Evolutionary conservation across 2,113 vertebrate genomes (phyloP), one percentile per base, ranked within the genome.

Genomic region (Gadus macrocephalus): DNA sequence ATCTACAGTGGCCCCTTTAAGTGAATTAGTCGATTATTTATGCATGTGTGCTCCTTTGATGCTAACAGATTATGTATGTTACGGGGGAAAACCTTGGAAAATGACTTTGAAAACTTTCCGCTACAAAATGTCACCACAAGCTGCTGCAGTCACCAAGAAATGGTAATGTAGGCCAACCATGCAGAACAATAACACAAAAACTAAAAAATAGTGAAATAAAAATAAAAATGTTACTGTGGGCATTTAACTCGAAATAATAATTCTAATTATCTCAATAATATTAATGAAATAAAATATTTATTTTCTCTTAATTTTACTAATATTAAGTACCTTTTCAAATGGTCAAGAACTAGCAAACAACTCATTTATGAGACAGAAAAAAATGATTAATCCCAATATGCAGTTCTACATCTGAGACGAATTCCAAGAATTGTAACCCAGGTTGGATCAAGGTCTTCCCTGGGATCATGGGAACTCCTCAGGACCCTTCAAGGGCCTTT

Each of bases 391-490:
- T 49, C 42, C 8, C 42, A 49, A 49, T 49, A 14, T 49, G 42
- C 2, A 49, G 2, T 49, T 49, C 42, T 49, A 12, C 42, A 49
- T 49, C 11, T 12, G 42, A 49, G 42, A 49, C 11, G 8, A 49
- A 49, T 14, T 49, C 42, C 42, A 14, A 49, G 91, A 91, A 94
- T 93, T 91, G 86, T 87, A 89, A 90, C 90, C 89, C 90, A 90
- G 76, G 91, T 92, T 87, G 88, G 91, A 91, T 89, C 91, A 91
- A 93, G 90, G 93, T 91, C 90, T 93, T 92, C 91, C 90, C 88
- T 81, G 79, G 91, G 94, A 95, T 93, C 93, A 92, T 95, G 95
- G 94, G 96, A 97, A 96, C 92, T 91, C 86, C 87, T 88, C 75
- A 75, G 79, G 88, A 5, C 93, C 92, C 93, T 93, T 94, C 91